Percentiles rank a stretch among this genome's conserved stretches.
Evolutionary conservation across 2,888 invertebrate genomes (phyloP).

Genomic region (Caenorhabditis plicata): DNA sequence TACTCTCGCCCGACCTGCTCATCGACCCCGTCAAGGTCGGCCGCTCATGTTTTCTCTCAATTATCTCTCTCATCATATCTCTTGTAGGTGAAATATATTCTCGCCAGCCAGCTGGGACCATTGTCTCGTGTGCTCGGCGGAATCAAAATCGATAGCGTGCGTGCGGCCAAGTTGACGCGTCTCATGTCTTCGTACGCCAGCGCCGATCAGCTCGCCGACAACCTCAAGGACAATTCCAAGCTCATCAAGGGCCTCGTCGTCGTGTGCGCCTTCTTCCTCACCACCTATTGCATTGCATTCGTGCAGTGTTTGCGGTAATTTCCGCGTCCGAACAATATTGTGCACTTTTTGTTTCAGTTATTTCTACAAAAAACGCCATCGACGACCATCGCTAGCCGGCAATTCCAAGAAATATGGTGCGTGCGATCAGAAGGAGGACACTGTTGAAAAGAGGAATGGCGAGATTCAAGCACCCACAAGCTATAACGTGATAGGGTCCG

Average conservation of each 20-base stretch:
- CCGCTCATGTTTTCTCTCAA: too few relatives aligned
- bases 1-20: conserved; percentile 21
- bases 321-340: not conserved
- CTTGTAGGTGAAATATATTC: conserved; percentile 55
- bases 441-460: too few relatives aligned
- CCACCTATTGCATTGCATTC: conserved; percentile 50
- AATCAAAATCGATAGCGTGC: conserved; percentile 52
- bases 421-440: conserved; percentile 4
- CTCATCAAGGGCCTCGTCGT: conserved; percentile 33
- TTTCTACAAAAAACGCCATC: conserved; percentile 4
- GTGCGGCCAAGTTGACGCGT: conserved; percentile 30
- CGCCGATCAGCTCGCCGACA: conserved; percentile 14
- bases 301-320: conserved; percentile 38
- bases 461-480: too few relatives aligned
- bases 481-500: too few relatives aligned
- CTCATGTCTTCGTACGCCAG: conserved; percentile 8
- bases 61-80: not conserved
- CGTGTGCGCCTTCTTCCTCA: conserved; percentile 38
- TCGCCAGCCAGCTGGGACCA: conserved; percentile 45
- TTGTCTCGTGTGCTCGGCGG: conserved; percentile 62
- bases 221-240: conserved; percentile 30
- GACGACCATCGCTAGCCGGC: conserved; percentile 7
- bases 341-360: conserved; percentile 2
- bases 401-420: conserved; percentile 27
- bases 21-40: conserved; percentile 48